phyloP scores from a whole-genome alignment of 92 coral and sea anemone species.

The Heliopora coerulea region DNA sequence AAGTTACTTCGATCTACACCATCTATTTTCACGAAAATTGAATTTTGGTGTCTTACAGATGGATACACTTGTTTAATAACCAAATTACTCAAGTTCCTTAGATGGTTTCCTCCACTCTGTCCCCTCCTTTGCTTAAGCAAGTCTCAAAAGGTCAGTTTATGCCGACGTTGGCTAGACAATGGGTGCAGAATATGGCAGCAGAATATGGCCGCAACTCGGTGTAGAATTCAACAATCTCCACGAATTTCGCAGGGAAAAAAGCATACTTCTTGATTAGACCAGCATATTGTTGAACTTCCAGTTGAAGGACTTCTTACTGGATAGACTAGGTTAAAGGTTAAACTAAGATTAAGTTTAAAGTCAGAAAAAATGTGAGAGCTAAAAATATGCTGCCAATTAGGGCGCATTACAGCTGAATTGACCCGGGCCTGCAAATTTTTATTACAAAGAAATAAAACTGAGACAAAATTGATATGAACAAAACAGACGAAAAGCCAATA shows the following conservation, averaged over 20 bases:
- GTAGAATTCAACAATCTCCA: not conserved
- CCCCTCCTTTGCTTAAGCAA: conserved; percentile 3
- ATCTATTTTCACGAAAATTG: conserved; percentile 1
- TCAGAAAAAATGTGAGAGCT: too few relatives aligned
- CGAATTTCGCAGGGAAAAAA: not conserved
- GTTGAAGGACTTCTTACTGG: too few relatives aligned
- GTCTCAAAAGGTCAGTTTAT: conserved; percentile 21
- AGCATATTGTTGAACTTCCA: not conserved
- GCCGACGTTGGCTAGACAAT: conserved; percentile 18
- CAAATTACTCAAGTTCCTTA: not conserved
- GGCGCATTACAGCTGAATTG: too few relatives aligned
- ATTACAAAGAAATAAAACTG: too few relatives aligned
- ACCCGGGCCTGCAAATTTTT: too few relatives aligned
- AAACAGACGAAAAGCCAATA: too few relatives aligned
- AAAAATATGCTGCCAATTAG: too few relatives aligned
- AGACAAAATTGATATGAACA: too few relatives aligned
- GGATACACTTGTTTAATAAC: conserved; percentile 10
- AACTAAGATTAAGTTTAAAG: too few relatives aligned
- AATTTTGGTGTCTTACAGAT: conserved; percentile 17
- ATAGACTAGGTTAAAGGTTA: too few relatives aligned
- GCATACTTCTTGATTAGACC: not conserved
- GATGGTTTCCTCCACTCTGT: conserved; percentile 28
- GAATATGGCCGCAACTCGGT: not conserved
- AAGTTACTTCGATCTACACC: conserved; percentile 28
- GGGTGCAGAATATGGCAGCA: not conserved